A percentile compares a stretch with the other conserved stretches of the same genome.
These are phyloP conservation scores for Drosophila multiciliata DNA, from an alignment of 2,888 invertebrate genomes.

Conservation along the genomic window DNA sequence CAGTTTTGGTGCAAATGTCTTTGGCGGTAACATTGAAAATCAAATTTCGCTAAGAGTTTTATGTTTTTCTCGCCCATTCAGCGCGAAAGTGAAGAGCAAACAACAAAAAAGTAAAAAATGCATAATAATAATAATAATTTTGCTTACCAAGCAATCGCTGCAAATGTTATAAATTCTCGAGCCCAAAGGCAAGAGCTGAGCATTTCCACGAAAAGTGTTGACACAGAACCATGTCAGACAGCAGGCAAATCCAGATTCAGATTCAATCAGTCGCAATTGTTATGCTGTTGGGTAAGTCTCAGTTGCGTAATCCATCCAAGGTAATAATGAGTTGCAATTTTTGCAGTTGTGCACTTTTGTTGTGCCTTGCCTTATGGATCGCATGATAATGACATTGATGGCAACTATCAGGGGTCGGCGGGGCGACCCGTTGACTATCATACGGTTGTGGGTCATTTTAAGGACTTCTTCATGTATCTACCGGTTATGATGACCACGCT, in stretches of 20 bases:
- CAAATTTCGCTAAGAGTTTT: constrained; percentile 44
- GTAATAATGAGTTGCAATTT: neutral
- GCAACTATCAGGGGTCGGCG: constrained; percentile 32
- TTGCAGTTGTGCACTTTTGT: constrained; percentile 40
- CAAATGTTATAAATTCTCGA: constrained; percentile 66
- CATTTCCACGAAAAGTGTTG: constrained; percentile 46
- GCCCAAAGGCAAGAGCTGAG: constrained; percentile 43
- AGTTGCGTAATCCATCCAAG: neutral
- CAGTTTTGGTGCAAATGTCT: constrained; percentile 31
- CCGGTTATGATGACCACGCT: constrained; percentile 83
- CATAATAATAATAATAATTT: constrained; percentile 25
- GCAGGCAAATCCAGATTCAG: constrained; percentile 20
- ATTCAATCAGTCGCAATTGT: constrained; percentile 43
- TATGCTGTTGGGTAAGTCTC: constrained; percentile 63
- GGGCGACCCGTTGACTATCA: constrained; percentile 75
- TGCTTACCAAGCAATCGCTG: constrained; percentile 57
- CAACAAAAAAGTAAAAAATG: constrained; percentile 38
- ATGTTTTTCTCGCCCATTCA: constrained; percentile 50
- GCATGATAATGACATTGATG: constrained; percentile 72
- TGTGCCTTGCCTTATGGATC: constrained; percentile 45
- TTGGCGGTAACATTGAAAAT: constrained; percentile 45
- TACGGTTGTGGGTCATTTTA: constrained; percentile 79
- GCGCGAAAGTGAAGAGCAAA: constrained; percentile 41
- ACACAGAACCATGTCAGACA: constrained; percentile 52
- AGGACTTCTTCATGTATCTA: constrained; percentile 83